Evolutionary conservation across 2,797 vertebrate species (phyloP), one percentile per base, ranked within the genome.

Genomic region (Mycteria americana): DNA sequence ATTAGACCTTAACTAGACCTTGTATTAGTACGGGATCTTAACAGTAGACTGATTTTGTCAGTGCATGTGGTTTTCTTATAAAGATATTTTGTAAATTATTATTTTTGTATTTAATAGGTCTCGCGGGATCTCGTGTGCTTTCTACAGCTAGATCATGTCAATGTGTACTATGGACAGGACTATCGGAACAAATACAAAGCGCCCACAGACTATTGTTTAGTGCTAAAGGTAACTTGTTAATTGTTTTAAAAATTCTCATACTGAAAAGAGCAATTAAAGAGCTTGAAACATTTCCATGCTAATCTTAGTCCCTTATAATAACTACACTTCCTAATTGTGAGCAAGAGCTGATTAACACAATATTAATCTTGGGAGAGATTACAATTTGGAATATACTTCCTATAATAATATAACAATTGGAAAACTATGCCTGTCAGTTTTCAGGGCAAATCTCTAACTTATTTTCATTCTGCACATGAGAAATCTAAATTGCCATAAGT

Each of bases 171-270:
- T 13, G 99, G 99, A 5, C 99, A 99, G 97, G 99, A 99, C 96
- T 99, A 99, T 97, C 98, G 99, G 93, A 99, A 98, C 98, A 99
- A 99, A 82, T 99, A 99, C 97, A 99, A 99, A 97, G 99, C 99
- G 72, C 99, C 99, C 8, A 99, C 99, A 13, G 99, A 99, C 98
- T 99, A 99, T 86, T 99, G 99, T 95, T 97, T 99, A 85, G 99
- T 99, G 33, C 98, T 99, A 19, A 99, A 99, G 99, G 99, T 99
- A 97, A 94, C 33, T 62, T 45, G 4, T 41, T 85, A 37, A 23
- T 12, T 81, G 24, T 88, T 81, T 81, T 48, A 27, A 70, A 56
- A 88, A 43, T 53, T 88, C 41, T 72, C 82, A 50, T 77, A 56
- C 50, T 64, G 39, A 50, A 60, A 84, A 67, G 27, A 46, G 46